Conservation (phyloP, 2,888 invertebrate species). For the Orthonevra nobilis region DNA sequence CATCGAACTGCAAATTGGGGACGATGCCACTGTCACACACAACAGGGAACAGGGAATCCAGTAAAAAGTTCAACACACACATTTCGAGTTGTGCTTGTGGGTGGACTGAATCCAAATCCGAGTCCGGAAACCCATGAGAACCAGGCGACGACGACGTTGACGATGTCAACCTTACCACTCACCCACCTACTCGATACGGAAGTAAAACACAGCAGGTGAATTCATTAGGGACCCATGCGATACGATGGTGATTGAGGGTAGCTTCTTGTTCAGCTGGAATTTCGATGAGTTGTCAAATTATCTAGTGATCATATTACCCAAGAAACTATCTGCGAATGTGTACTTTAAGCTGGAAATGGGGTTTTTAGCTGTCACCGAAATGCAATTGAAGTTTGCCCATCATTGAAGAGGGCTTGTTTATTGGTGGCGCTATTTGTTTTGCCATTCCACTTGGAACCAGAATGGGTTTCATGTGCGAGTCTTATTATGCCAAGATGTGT, state of each 20-base stretch:
- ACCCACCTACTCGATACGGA: conserved; percentile 31
- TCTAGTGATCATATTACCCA: too few species aligned
- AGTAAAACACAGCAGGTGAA: conserved; percentile 48
- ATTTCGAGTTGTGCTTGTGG: too few species aligned
- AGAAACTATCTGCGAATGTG: too few species aligned
- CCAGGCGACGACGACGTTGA: conserved; percentile 13
- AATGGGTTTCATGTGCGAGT: too few species aligned
- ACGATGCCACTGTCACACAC: conserved; percentile 29
- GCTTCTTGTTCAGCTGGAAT: conserved; percentile 37
- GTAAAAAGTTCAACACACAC: conserved; percentile 13
- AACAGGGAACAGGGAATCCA: not conserved
- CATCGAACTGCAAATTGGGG: conserved; percentile 60
- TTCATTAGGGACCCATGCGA: conserved; percentile 40
- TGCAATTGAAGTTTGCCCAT: too few species aligned
- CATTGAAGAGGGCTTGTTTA: too few species aligned
- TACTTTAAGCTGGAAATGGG: too few species aligned
- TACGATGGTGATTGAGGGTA: not conserved
- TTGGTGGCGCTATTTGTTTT: too few species aligned
- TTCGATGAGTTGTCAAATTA: conserved; percentile 67
- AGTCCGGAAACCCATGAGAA: conserved; percentile 33
- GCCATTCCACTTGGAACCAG: too few species aligned
- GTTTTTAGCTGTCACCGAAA: too few species aligned
- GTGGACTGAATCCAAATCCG: too few species aligned
- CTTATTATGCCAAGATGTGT: too few species aligned
- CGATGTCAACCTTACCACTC: conserved; percentile 49